A percentile compares a stretch with the other conserved stretches of the same genome.
Evolutionary conservation across 2,888 invertebrate species (phyloP).

Genomic region (Galerucella pusilla): DNA sequence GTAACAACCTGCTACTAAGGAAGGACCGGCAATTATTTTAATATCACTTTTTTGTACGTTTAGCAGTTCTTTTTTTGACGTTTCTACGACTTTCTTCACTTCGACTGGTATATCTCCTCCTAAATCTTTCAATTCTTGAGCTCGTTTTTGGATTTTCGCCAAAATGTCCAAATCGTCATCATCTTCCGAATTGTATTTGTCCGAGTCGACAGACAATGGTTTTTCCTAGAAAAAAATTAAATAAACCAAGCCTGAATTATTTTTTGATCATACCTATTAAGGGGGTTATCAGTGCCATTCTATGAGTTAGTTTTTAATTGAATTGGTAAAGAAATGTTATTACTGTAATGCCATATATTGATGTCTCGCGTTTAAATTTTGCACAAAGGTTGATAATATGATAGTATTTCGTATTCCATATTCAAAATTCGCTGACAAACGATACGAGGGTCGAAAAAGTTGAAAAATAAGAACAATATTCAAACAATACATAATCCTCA

Average conservation of each 20-base stretch:
- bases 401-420: too few relatives aligned
- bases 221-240: slow-evolving; percentile 13
- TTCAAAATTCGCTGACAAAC: too few relatives aligned
- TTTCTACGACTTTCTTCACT: slow-evolving; percentile 55
- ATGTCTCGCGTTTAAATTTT: too few relatives aligned
- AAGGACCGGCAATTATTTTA: not conserved
- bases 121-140: slow-evolving; percentile 63
- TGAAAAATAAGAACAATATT: too few relatives aligned
- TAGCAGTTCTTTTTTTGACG: slow-evolving; percentile 15
- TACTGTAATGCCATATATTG: too few relatives aligned
- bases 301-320: too few relatives aligned
- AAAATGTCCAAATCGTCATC: slow-evolving; percentile 63
- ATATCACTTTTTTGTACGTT: slow-evolving; percentile 34
- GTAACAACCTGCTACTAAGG: slow-evolving; percentile 68
- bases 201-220: slow-evolving; percentile 17
- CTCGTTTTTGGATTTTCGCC: slow-evolving; percentile 62
- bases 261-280: too few relatives aligned
- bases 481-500: slow-evolving; percentile 51
- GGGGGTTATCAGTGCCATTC: too few relatives aligned
- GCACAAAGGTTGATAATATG: too few relatives aligned
- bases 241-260: not conserved
- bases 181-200: slow-evolving; percentile 43
- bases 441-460: too few relatives aligned
- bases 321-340: not conserved
- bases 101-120: slow-evolving; percentile 62